phyloP scores from a whole-genome alignment of 2,888 invertebrate genomes.

The Calameuta idolon region DNA sequence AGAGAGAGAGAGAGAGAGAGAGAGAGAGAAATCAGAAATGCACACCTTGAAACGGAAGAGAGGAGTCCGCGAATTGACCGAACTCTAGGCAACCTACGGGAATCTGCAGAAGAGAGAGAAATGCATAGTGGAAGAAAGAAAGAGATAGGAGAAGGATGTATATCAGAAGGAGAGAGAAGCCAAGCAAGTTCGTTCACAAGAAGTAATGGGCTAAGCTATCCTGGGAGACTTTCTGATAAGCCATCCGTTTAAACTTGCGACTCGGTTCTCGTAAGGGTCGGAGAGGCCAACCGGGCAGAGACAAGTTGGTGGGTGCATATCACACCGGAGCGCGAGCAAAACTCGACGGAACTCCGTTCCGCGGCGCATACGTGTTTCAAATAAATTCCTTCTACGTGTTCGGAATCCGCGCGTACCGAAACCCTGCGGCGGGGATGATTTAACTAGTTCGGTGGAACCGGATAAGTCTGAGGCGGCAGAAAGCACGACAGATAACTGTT shows the following conservation, averaged over 20 bases:
- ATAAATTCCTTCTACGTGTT: conserved; percentile 63
- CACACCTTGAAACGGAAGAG: no score
- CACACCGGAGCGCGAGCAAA: conserved; percentile 36
- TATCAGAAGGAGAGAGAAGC: no score
- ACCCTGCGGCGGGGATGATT: conserved; percentile 49
- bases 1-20: no score
- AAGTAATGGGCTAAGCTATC: conserved; percentile 30
- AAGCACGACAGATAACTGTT: conserved; percentile 24
- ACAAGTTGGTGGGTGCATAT: conserved; percentile 40
- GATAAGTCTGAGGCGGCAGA: conserved; percentile 26
- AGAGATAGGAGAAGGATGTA: no score
- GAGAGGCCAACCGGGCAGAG: conserved; percentile 20
- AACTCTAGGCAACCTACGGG: no score
- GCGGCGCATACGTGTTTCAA: conserved; percentile 55
- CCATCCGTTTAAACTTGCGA: conserved; percentile 33
- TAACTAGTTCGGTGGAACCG: conserved; percentile 45
- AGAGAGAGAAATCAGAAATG: no score
- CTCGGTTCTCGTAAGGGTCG: conserved; percentile 1
- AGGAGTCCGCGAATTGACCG: no score
- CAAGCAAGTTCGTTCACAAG: conserved; percentile 13
- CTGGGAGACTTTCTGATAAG: conserved; percentile 32
- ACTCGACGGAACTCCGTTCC: conserved; percentile 44
- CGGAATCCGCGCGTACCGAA: conserved; percentile 46
- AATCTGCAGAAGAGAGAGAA: no score
- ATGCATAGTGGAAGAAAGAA: no score